Percentiles rank a stretch among this genome's conserved stretches.
Conservation (phyloP, 2,888 invertebrate species). For the Phaedon cochleariae region DNA sequence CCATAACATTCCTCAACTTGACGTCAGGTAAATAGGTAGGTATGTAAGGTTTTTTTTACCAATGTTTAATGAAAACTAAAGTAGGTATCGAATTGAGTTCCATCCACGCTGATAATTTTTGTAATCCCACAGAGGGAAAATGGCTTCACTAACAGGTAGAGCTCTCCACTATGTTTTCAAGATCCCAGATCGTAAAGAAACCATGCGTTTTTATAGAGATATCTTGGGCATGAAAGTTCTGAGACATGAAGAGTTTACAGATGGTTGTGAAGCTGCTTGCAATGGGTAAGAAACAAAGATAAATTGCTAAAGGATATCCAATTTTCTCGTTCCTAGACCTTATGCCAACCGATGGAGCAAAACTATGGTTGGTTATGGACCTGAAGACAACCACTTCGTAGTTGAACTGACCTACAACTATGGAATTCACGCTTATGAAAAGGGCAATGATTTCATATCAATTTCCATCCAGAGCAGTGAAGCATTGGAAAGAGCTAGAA, state of each 20-base stretch:
- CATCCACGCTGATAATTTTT: too few species aligned
- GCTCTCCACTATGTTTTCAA: conserved; percentile 97
- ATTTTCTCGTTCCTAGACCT: too few species aligned
- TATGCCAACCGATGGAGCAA: conserved; percentile 99
- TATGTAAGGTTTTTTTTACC: too few species aligned
- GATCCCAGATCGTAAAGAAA: conserved; percentile 87
- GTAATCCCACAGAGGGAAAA: conserved; percentile 23
- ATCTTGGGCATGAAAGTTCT: conserved; percentile 96
- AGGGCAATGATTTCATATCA: conserved; percentile 92
- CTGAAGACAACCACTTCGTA: conserved; percentile 94
- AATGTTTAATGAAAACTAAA: too few species aligned
- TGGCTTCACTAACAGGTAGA: conserved; percentile 66
- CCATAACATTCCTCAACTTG: too few species aligned
- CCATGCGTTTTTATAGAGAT: conserved; percentile 87
- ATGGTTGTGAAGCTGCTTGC: conserved; percentile 96
- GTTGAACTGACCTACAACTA: conserved; percentile 98
- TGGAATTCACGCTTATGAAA: conserved; percentile 84
- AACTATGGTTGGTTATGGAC: conserved; percentile 98
- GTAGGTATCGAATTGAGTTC: too few species aligned
- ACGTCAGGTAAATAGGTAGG: too few species aligned
- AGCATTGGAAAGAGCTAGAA: conserved; percentile 76
- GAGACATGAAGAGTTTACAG: conserved; percentile 96
- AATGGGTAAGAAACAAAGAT: conserved; percentile 78
- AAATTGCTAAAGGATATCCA: too few species aligned
- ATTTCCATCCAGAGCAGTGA: conserved; percentile 84